phyloP scores from a whole-genome alignment of 1,140 invertebrate genomes.

The Parapsyche elsis region DNA sequence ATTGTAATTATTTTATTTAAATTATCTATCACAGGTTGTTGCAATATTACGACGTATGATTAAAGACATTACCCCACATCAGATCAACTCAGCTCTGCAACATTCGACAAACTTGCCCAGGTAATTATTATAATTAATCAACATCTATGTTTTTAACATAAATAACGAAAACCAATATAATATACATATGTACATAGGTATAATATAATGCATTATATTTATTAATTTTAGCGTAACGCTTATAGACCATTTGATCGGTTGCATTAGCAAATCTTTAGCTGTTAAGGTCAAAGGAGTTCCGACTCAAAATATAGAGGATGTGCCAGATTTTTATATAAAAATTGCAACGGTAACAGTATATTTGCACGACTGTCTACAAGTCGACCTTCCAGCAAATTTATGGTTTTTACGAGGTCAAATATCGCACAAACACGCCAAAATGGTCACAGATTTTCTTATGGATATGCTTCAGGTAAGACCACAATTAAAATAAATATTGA shows the following conservation, averaged over 20 bases:
- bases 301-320: conserved; percentile 68
- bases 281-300: conserved; percentile 69
- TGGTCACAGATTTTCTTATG: conserved; percentile 87
- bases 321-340: conserved; percentile 56
- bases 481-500: no score
- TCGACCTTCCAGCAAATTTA: conserved; percentile 56
- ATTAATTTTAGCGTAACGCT: conserved; percentile 60
- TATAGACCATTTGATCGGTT: conserved; percentile 64
- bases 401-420: conserved; percentile 92
- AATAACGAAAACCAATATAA: background rate
- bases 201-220: background rate
- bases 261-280: conserved; percentile 64
- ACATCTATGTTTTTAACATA: background rate
- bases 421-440: conserved; percentile 84
- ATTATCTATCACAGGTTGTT: no score
- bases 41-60: conserved; percentile 64
- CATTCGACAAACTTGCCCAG: background rate
- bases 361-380: conserved; percentile 47
- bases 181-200: background rate
- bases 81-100: conserved; percentile 55
- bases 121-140: background rate
- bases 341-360: background rate
- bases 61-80: conserved; percentile 63
- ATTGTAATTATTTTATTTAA: no score
- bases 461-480: conserved; percentile 91